phyloP scores from a whole-genome alignment of 2,888 invertebrate genomes.

The Lycaena phlaeas region DNA sequence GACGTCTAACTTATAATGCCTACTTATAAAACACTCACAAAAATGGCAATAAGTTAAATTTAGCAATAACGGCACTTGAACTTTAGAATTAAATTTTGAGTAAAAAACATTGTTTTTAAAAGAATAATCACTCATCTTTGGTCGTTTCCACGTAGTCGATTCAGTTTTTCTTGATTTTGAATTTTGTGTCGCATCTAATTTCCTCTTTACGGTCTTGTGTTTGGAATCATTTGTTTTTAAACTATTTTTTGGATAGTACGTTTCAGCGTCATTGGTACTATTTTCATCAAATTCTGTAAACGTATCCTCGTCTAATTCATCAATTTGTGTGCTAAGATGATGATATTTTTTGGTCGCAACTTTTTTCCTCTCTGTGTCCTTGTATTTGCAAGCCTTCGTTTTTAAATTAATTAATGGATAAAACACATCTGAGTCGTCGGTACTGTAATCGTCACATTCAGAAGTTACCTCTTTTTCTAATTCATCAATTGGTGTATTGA shows the following conservation, averaged over 20 bases:
- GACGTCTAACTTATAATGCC: slow-evolving; percentile 20
- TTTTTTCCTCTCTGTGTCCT: not conserved
- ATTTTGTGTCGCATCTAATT: not conserved
- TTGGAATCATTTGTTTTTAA: too few species aligned
- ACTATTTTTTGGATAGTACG: not conserved
- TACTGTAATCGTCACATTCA: not conserved
- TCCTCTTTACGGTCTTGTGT: not conserved
- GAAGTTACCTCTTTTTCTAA: not conserved
- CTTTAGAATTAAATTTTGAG: not conserved
- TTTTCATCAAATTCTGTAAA: not conserved
- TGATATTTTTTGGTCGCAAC: not conserved
- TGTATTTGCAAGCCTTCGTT: too few species aligned
- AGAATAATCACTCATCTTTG: not conserved
- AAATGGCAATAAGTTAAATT: slow-evolving; percentile 30
- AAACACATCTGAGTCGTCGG: not conserved
- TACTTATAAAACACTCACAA: slow-evolving; percentile 38
- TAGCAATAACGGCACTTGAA: slow-evolving; percentile 6
- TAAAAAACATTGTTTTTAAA: not conserved
- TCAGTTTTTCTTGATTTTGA: too few species aligned
- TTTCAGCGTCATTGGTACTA: not conserved
- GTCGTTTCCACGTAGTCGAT: not conserved
- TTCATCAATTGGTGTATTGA: not conserved
- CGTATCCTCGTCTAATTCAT: not conserved
- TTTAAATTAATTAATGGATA: not conserved
- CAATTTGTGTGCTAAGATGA: not conserved